Conservation (phyloP, 2,797 vertebrate species). For the Hoplostethus mediterraneus region DNA sequence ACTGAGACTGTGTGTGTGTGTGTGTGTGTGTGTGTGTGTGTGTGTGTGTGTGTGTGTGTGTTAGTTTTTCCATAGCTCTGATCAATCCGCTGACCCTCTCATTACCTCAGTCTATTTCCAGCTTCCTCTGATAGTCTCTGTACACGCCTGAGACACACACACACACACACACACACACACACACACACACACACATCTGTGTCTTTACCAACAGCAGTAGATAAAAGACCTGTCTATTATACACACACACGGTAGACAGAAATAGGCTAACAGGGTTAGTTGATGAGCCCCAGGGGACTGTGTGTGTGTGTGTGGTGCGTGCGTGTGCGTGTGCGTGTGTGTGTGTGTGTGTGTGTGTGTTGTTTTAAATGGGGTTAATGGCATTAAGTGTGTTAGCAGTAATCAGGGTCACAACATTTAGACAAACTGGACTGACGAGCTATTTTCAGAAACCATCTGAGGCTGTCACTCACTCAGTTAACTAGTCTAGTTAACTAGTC, state of each 20-base stretch:
- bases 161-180: constrained; percentile 31
- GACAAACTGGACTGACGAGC: constrained; percentile 52
- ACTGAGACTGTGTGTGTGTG: constrained; percentile 39
- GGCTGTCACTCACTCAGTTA: background rate
- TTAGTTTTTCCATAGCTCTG: constrained; percentile 73
- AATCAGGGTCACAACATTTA: constrained; percentile 71
- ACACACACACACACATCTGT: constrained; percentile 33
- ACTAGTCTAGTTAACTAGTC: too few relatives aligned
- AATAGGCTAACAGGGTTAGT: constrained; percentile 62
- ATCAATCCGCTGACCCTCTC: constrained; percentile 70
- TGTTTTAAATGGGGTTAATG: constrained; percentile 73
- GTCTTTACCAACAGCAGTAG: constrained; percentile 46
- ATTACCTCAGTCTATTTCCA: constrained; percentile 74
- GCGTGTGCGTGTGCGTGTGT: constrained; percentile 11
- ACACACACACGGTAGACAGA: constrained; percentile 46
- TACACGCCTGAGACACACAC: constrained; percentile 22
- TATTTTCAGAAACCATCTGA: constrained; percentile 59
- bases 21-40: constrained; percentile 26
- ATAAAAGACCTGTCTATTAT: constrained; percentile 41
- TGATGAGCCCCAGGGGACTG: constrained; percentile 56
- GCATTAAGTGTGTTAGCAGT: constrained; percentile 69
- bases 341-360: constrained; percentile 40
- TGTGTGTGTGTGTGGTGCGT: constrained; percentile 30
- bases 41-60: constrained; percentile 31
- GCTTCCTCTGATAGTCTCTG: constrained; percentile 39